A percentile compares a stretch with the other conserved stretches of the same genome.
These are phyloP conservation scores for Sphaeramia orbicularis DNA, from an alignment of 2,797 vertebrate species.

Conservation along the genomic window DNA sequence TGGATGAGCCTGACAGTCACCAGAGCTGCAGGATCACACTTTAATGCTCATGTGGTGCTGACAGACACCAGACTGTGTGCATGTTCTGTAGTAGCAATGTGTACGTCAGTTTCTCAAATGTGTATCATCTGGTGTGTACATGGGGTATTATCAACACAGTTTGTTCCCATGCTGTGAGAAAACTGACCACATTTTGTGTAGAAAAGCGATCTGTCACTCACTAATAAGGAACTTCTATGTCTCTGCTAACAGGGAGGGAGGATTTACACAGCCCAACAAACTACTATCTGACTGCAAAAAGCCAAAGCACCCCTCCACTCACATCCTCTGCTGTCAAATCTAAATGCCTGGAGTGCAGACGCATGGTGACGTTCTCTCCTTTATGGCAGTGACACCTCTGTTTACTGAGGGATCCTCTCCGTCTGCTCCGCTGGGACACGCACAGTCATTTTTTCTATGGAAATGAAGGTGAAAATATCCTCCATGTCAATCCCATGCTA, in stretches of 20 bases:
- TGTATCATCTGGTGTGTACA: neutral
- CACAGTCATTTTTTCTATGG: neutral
- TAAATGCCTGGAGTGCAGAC: neutral
- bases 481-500: constrained; percentile 10
- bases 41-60: constrained; percentile 26
- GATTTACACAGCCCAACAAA: neutral
- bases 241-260: constrained; percentile 6
- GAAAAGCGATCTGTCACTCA: neutral
- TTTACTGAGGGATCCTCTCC: constrained; percentile 3
- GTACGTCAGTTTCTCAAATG: constrained; percentile 7
- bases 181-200: constrained; percentile 26
- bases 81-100: too few relatives aligned
- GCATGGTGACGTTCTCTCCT: neutral
- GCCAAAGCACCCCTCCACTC: neutral
- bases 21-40: constrained; percentile 37
- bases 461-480: constrained; percentile 21
- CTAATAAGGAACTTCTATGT: constrained; percentile 15
- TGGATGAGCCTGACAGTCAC: constrained; percentile 51
- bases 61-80: constrained; percentile 6
- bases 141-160: neutral
- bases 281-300: neutral
- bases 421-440: neutral
- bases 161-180: neutral
- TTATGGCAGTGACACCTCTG: constrained; percentile 6
- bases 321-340: neutral